Evolutionary conservation across 1,140 invertebrate species (phyloP).

Genomic region (Lepidotrigona ventralis): DNA sequence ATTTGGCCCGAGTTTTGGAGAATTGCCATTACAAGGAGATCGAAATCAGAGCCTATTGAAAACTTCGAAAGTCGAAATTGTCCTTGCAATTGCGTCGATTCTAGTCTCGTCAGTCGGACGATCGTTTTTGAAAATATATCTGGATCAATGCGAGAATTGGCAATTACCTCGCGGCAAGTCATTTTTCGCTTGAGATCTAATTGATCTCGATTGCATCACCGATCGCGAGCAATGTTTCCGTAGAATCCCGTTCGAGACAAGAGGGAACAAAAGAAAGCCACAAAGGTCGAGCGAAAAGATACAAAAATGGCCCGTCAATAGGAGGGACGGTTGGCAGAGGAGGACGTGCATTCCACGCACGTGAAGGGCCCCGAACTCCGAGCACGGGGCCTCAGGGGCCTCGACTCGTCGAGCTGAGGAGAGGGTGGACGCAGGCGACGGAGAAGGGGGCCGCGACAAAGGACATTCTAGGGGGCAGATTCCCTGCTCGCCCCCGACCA

Average conservation of each 20-base stretch:
- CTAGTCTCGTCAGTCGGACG: no score
- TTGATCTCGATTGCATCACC: no score
- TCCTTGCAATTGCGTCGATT: no score
- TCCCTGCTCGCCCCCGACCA: slow-evolving; percentile 23
- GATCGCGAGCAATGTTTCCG: background rate
- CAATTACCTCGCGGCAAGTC: no score
- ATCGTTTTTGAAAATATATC: no score
- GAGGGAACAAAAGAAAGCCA: background rate
- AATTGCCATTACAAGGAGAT: no score
- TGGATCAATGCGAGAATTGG: no score
- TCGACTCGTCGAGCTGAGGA: slow-evolving; percentile 42
- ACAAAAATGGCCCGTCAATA: background rate
- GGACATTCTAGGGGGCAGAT: slow-evolving; percentile 72
- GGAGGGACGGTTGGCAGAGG: slow-evolving; percentile 8
- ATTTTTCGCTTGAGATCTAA: no score
- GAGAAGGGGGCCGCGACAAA: slow-evolving; percentile 68
- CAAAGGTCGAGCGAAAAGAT: slow-evolving; percentile 2
- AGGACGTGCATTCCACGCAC: slow-evolving; percentile 66
- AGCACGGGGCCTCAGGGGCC: slow-evolving; percentile 53
- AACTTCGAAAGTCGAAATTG: no score
- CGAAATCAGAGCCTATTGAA: no score
- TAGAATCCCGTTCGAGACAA: background rate
- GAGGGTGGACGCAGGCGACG: slow-evolving; percentile 31
- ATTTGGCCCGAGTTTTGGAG: no score
- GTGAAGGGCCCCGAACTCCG: slow-evolving; percentile 45